Evolutionary conservation across 2,113 vertebrate genomes (phyloP).

Genomic region (Peromyscus leucopus): DNA sequence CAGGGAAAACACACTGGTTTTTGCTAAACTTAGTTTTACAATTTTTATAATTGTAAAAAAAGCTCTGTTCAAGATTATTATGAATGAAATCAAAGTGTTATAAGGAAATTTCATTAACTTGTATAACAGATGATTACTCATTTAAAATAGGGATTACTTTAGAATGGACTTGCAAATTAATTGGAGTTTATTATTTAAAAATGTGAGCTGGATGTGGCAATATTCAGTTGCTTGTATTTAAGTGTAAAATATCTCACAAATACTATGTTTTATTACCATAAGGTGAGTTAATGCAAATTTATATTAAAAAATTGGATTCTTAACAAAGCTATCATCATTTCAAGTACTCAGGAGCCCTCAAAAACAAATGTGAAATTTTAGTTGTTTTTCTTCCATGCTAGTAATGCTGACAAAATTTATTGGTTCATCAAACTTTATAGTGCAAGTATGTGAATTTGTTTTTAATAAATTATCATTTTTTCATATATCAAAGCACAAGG

Average conservation of each 20-base stretch:
- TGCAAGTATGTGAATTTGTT: slow-evolving; percentile 97
- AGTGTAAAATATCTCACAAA: not conserved
- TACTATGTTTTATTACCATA: not conserved
- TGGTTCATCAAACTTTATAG: slow-evolving; percentile 95
- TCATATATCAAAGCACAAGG: slow-evolving; percentile 97
- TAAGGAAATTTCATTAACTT: not conserved
- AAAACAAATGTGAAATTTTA: slow-evolving; percentile 78
- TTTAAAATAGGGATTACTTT: slow-evolving; percentile 62
- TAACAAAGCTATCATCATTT: not conserved
- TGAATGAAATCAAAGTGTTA: slow-evolving; percentile 37
- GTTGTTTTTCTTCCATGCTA: slow-evolving; percentile 91
- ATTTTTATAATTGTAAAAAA: not conserved
- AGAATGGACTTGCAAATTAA: slow-evolving; percentile 46
- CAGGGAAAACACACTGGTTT: not conserved
- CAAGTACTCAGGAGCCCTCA: not conserved
- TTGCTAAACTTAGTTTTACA: slow-evolving; percentile 3
- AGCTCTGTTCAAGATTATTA: slow-evolving; percentile 6
- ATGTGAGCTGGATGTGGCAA: not conserved
- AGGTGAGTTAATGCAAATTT: slow-evolving; percentile 59
- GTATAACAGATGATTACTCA: slow-evolving; percentile 52
- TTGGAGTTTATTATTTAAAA: slow-evolving; percentile 31
- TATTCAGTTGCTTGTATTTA: slow-evolving; percentile 40
- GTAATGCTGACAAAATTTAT: slow-evolving; percentile 96
- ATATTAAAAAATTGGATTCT: not conserved
- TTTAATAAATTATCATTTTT: slow-evolving; percentile 99